Conservation (phyloP, 2,888 invertebrate species). For the Suillia variegata region DNA sequence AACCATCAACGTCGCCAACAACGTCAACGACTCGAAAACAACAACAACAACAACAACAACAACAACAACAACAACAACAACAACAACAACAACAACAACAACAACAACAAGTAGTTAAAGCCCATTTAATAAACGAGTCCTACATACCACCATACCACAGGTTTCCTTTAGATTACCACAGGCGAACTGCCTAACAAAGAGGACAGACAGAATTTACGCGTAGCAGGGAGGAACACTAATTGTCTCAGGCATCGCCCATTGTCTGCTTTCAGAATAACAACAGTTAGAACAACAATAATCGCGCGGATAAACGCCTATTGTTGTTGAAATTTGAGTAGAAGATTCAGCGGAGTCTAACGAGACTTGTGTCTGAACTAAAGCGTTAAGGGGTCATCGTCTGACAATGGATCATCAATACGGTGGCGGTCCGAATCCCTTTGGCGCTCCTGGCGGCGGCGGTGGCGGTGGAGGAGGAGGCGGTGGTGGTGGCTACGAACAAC, state of each 20-base stretch:
- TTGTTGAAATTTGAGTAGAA: background rate
- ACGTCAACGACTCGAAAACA: too few relatives aligned
- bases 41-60: too few relatives aligned
- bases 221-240: background rate
- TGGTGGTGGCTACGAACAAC: conserved; percentile 47
- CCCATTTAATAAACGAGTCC: background rate
- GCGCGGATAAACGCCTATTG: conserved; percentile 1
- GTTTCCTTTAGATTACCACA: too few relatives aligned
- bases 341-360: too few relatives aligned
- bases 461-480: conserved; percentile 48
- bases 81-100: too few relatives aligned
- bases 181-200: too few relatives aligned
- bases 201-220: background rate
- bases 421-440: conserved; percentile 50
- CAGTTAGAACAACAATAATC: conserved; percentile 1
- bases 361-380: background rate
- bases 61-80: too few relatives aligned
- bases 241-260: background rate
- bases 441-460: conserved; percentile 41
- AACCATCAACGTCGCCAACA: background rate
- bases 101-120: conserved; percentile 9
- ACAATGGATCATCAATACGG: conserved; percentile 23
- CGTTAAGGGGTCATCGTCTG: background rate
- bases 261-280: background rate
- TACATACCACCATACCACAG: background rate